These are phyloP conservation scores for Biston betularia DNA, from an alignment of 2,888 invertebrate species.

Conservation along the genomic window DNA sequence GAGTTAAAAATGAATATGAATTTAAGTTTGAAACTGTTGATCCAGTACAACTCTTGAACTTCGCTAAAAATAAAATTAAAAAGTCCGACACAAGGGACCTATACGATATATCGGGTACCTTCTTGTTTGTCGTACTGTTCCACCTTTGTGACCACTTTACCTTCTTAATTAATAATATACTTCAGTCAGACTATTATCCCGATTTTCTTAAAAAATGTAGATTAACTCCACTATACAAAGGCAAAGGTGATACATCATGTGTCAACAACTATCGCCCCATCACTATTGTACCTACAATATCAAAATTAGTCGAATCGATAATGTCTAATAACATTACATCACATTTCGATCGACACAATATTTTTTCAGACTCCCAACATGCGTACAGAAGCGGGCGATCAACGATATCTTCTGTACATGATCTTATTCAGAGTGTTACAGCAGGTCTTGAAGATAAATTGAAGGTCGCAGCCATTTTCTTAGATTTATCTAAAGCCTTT, in stretches of 20 bases:
- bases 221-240: constrained; percentile 6
- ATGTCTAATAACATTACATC: constrained; percentile 1
- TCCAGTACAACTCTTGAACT: background rate
- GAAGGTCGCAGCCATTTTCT: constrained; percentile 2
- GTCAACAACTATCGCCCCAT: constrained; percentile 9
- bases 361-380: background rate
- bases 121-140: background rate
- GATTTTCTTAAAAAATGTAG: background rate
- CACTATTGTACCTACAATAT: constrained; percentile 13
- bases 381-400: constrained; percentile 5
- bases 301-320: constrained; percentile 3
- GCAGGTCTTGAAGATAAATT: background rate
- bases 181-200: background rate
- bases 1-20: background rate
- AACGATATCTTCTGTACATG: background rate
- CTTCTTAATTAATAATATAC: constrained; percentile 9
- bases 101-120: constrained; percentile 9
- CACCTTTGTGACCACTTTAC: background rate
- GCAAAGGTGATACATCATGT: constrained; percentile 2
- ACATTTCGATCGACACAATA: background rate
- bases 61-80: background rate
- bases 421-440: background rate
- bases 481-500: constrained; percentile 7
- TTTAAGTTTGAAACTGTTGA: constrained; percentile 1
- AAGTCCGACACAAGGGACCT: constrained; percentile 3